Evolutionary conservation across 2,113 vertebrate genomes (phyloP), one percentile per base, ranked within the genome.

Genomic region (Barbus barbus): DNA sequence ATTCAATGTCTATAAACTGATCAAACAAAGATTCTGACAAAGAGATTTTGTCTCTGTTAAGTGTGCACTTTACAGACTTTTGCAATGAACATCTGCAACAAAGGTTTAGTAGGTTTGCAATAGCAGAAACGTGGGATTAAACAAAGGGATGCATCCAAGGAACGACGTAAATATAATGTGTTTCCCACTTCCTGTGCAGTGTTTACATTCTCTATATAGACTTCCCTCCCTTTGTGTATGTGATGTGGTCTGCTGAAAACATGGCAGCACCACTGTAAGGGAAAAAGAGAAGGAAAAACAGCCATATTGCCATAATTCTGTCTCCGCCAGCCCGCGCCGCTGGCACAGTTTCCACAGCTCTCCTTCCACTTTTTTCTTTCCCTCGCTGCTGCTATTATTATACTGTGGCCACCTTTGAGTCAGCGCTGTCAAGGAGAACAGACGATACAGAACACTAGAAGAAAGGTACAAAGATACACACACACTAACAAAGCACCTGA

Each of bases 351-450:
- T 53, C 77, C 81, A 53, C n/a, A 75, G 48, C n/a, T 24, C 69
- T 85, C 69, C 22, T 76, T 82, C 80, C 9, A 3, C 28, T 65
- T 36, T 71, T 48, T 48, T 48, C 53, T 38, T 71, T 46, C 38
- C 60, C 9, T 82, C 22, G 1, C 26, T 60, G 22, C 33, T 78
- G 73, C 80, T 36, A 22, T 86, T 51, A 72, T 61, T 76, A 75
- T 76, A 75, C 56, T 36, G n/a, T 75, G 38, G 71, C 72, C 22
- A 41, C 9, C 60, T 76, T 31, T 83, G 72, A 83, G 81, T 75
- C 81, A 83, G 58, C 28, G 51, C 71, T 38, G 71, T 53, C 84
- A 33, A 48, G 14, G 14, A 65, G 33, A 33, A 51, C 36, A 65
- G 31, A 76, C 58, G 26, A 72, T 9, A 16, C 60, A 81, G n/a